Evolutionary conservation across 1,140 invertebrate species (phyloP), one percentile per base, ranked within the genome.

Genomic region (Drosophila melanogaster): DNA sequence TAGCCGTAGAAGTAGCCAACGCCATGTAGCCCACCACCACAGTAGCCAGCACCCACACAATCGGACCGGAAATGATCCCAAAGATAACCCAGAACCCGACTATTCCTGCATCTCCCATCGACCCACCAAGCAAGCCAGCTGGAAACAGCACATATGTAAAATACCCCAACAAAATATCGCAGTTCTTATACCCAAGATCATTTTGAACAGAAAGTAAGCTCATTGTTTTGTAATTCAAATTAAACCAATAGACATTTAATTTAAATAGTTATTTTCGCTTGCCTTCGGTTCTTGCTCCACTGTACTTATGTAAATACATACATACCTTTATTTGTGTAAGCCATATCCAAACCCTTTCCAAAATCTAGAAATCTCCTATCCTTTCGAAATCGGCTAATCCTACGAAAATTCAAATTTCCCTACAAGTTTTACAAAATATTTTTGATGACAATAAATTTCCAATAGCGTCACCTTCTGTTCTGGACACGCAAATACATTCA

Each of bases 1-100:
- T 77, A 66, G 61, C 47, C 53, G 81, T 86, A 86, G 81, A 60
- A 35, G 55, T 64, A 60, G 55, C 40, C 60, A 64, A 19, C 55
- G 60, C 55, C 53, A 58, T 43, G 33, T 15, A 61, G 37, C 22
- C 22, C 53, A 55, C 57, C 37, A 64, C 44, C 46, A 53, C 46
- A 67, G 58, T 65, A 67, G 60, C 37, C 46, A 65, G 64, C 60
- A 67, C 59, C 24, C 14, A 40, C n/a, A n/a, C 47, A 33, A 33
- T 30, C 24, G 24, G 14, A 17, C 30, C 30, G 15, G 26, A 33
- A 35, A 50, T 50, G 17, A 10, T 15, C 26, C 14, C 47, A 35
- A 50, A n/a, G 1, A n/a, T 38, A 38, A 38, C 11, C 37, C 37
- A 14, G 12, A 38, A 38, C 12, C 37, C 11, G 4, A 38, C 4